These are phyloP conservation scores for Rugalucina vietnamica DNA, from an alignment of 2,888 invertebrate species.

Conservation along the genomic window DNA sequence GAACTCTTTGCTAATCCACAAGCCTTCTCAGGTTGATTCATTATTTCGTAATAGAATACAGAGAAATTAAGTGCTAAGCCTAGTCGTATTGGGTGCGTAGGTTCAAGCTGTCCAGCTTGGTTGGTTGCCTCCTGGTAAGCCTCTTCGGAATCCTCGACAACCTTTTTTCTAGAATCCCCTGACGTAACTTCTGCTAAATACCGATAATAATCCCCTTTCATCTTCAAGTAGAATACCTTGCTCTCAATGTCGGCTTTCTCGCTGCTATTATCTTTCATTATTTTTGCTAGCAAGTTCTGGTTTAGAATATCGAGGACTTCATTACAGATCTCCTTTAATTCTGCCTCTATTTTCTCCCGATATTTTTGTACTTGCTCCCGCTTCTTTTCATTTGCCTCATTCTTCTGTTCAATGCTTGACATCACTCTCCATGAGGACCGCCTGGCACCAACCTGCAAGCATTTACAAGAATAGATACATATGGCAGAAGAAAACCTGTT, in stretches of 20 bases:
- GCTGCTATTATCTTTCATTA: constrained; percentile 95
- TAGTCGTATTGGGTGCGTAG: constrained; percentile 99
- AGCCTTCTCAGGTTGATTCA: constrained; percentile 99
- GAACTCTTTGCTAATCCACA: constrained; percentile 99
- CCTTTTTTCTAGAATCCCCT: background rate
- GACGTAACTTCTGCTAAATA: constrained; percentile 97
- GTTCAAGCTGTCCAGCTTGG: constrained; percentile 98
- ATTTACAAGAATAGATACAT: too few relatives aligned
- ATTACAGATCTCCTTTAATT: constrained; percentile 99
- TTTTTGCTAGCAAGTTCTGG: constrained; percentile 93
- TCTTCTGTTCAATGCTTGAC: constrained; percentile 99
- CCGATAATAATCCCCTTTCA: constrained; percentile 99
- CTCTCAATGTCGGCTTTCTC: constrained; percentile 87
- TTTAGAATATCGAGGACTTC: constrained; percentile 98
- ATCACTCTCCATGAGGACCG: constrained; percentile 99
- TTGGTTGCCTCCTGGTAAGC: constrained; percentile 99
- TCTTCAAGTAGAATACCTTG: constrained; percentile 98
- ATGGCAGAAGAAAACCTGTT: too few relatives aligned
- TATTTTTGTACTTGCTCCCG: constrained; percentile 99
- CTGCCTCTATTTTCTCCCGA: constrained; percentile 99
- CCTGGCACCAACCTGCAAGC: constrained; percentile 95
- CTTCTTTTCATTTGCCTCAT: constrained; percentile 92
- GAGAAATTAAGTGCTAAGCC: constrained; percentile 99
- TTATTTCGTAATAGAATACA: constrained; percentile 99
- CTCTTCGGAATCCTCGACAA: constrained; percentile 85